Conservation (phyloP, 2,888 invertebrate genomes). For the Caenorhabditis plicata region DNA sequence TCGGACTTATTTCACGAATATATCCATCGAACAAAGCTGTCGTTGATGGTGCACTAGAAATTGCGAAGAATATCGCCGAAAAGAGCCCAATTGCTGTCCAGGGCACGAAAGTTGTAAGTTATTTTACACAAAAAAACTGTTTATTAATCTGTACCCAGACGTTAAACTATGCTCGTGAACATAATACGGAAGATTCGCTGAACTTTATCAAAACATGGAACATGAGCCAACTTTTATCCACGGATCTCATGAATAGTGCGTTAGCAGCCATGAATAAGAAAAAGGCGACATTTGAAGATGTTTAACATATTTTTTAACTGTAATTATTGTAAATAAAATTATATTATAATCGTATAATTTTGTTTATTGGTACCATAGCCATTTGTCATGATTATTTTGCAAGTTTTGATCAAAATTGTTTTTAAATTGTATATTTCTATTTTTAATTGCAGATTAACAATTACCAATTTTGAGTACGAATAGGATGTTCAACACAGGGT, state of each 20-base stretch:
- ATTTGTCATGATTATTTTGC: no score
- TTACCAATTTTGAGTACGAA: no score
- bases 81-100: slow-evolving; percentile 95
- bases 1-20: slow-evolving; percentile 29
- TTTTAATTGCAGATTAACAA: no score
- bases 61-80: slow-evolving; percentile 79
- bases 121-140: no score
- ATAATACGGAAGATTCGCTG: slow-evolving; percentile 83
- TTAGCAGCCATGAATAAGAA: slow-evolving; percentile 71
- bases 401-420: no score
- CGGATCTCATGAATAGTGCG: slow-evolving; percentile 79
- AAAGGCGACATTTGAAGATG: slow-evolving; percentile 45
- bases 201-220: slow-evolving; percentile 84
- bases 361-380: neutral
- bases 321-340: neutral
- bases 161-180: slow-evolving; percentile 82
- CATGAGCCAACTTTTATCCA: slow-evolving; percentile 84
- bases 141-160: slow-evolving; percentile 47
- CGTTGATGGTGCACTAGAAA: slow-evolving; percentile 63
- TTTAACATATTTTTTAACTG: slow-evolving; percentile 15
- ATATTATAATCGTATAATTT: neutral
- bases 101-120: slow-evolving; percentile 77
- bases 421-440: no score
- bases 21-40: slow-evolving; percentile 15
- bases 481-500: slow-evolving; percentile 30